Evolutionary conservation across 2,888 invertebrate genomes (phyloP).

Genomic region (Cyaniris semiargus): DNA sequence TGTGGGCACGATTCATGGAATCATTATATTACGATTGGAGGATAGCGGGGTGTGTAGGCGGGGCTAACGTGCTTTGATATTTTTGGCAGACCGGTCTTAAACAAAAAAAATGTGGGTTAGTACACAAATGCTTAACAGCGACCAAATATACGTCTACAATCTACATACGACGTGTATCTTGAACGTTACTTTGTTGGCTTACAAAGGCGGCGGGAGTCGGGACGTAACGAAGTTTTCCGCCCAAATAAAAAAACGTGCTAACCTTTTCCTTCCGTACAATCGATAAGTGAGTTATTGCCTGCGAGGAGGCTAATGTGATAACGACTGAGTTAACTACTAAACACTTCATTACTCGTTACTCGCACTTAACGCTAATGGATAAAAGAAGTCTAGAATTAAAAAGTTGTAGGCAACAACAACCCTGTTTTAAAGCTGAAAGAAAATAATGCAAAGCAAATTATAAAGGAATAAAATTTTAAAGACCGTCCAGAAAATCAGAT

Average conservation of each 20-base stretch:
- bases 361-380: background rate
- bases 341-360: background rate
- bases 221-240: conserved; percentile 11
- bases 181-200: background rate
- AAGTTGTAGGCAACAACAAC: background rate
- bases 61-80: no score
- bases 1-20: no score
- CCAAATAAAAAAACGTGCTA: conserved; percentile 19
- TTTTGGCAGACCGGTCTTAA: no score
- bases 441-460: background rate
- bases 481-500: background rate
- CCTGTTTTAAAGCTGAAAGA: background rate
- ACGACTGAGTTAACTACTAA: background rate
- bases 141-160: background rate
- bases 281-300: conserved; percentile 4
- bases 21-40: no score
- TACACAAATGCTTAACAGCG: no score
- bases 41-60: no score
- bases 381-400: background rate
- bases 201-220: conserved; percentile 15
- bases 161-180: background rate
- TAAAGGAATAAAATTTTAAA: background rate
- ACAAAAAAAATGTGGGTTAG: no score
- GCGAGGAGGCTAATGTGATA: conserved; percentile 3
- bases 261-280: conserved; percentile 7